Percentiles rank a stretch among this genome's conserved stretches.
Evolutionary conservation across 2,888 invertebrate species (phyloP).

Genomic region (Hirtodrosophila histrioides): DNA sequence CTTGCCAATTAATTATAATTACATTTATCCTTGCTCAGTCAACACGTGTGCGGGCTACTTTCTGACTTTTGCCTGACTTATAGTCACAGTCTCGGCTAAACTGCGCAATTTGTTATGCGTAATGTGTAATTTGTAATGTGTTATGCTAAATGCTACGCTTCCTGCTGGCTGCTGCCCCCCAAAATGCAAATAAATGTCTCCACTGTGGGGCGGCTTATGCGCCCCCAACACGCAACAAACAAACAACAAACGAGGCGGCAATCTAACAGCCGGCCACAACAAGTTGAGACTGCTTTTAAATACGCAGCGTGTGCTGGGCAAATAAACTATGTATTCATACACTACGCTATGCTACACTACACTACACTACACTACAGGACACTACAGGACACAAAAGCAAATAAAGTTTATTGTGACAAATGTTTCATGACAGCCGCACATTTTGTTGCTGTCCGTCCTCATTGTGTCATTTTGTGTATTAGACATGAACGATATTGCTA

Average conservation of each 20-base stretch:
- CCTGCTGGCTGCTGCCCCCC: conserved; percentile 42
- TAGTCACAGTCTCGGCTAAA: conserved; percentile 27
- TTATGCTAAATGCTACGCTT: conserved; percentile 70
- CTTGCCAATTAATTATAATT: conserved; percentile 66
- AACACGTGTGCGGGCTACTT: conserved; percentile 43
- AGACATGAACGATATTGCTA: no score
- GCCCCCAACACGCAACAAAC: conserved; percentile 61
- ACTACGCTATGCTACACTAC: conserved; percentile 21
- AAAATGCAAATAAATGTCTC: conserved; percentile 71
- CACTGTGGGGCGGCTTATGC: conserved; percentile 53
- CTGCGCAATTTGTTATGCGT: conserved; percentile 49
- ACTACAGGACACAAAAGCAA: conserved; percentile 72
- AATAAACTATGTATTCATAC: conserved; percentile 38
- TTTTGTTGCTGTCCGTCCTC: conserved; percentile 46
- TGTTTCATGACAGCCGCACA: conserved; percentile 75
- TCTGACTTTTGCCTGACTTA: conserved; percentile 30
- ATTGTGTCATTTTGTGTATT: conserved; percentile 23
- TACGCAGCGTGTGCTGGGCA: conserved; percentile 51
- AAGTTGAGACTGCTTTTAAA: conserved; percentile 64
- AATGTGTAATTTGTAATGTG: conserved; percentile 56
- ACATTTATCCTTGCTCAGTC: conserved; percentile 25
- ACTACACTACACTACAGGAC: conserved; percentile 47
- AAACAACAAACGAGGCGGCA: conserved; percentile 1
- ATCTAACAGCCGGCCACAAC: conserved; percentile 39
- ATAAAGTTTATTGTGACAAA: conserved; percentile 80